Percentiles rank a stretch among this genome's conserved stretches.
Conservation (phyloP, 2,888 invertebrate species). For the Lithosia quadra region DNA sequence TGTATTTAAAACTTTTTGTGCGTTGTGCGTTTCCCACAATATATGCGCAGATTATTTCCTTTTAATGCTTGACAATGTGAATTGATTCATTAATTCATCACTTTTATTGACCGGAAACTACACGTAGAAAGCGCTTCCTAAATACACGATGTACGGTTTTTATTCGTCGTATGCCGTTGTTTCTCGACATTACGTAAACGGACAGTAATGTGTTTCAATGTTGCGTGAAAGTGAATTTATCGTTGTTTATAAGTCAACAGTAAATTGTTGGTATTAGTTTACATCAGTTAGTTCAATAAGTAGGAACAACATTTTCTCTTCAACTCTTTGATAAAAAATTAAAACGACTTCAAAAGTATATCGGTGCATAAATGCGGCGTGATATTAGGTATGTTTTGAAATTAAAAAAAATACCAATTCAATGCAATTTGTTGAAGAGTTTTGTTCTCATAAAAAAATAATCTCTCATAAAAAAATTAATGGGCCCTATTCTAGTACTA, state of each 20-base stretch:
- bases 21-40: background rate
- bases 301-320: background rate
- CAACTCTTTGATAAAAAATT: no score
- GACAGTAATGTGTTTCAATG: conserved; percentile 13
- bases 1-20: no score
- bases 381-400: no score
- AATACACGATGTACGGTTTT: conserved; percentile 12
- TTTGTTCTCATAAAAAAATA: no score
- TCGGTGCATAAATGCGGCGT: no score
- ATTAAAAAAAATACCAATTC: no score
- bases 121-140: conserved; percentile 21
- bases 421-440: no score
- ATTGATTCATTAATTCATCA: background rate
- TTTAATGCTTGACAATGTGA: background rate
- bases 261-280: background rate
- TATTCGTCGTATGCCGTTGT: background rate
- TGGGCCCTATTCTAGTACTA: no score
- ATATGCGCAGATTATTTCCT: background rate
- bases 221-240: conserved; percentile 16
- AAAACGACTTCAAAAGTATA: no score
- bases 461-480: no score
- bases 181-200: conserved; percentile 18
- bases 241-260: background rate
- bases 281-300: background rate
- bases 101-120: conserved; percentile 16